Evolutionary conservation across 2,113 vertebrate genomes (phyloP).

Genomic region (Uria lomvia): DNA sequence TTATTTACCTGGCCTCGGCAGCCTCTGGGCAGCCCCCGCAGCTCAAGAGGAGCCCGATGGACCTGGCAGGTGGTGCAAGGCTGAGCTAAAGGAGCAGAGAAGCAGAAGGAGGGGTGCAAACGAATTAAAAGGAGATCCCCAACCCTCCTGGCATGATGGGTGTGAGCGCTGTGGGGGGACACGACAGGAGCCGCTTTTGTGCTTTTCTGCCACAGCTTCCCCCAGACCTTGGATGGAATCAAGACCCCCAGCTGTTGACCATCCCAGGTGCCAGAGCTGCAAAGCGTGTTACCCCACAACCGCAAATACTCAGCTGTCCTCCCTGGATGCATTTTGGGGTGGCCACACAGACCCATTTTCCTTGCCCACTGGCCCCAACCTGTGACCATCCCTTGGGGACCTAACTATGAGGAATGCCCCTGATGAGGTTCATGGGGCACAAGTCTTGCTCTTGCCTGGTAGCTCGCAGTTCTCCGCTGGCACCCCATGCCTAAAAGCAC

Average conservation of each 20-base stretch:
- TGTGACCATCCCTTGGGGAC: too few species aligned
- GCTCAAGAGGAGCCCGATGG: fast-evolving
- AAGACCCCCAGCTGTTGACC: not conserved
- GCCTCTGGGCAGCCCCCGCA: fast-evolving
- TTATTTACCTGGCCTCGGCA: not conserved
- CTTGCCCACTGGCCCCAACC: not conserved
- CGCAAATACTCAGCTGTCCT: fast-evolving
- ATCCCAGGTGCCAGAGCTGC: not conserved
- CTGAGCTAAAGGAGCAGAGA: not conserved
- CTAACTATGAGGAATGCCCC: too few species aligned
- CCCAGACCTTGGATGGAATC: not conserved
- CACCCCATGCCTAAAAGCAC: not conserved
- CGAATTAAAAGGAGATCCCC: not conserved
- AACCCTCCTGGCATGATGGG: not conserved
- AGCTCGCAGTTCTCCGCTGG: not conserved
- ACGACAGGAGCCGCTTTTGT: not conserved
- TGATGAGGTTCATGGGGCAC: not conserved
- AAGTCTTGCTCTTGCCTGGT: fast-evolving
- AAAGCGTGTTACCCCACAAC: too few species aligned
- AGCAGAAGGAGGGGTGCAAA: not conserved
- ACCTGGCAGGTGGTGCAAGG: fast-evolving
- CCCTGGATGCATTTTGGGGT: not conserved
- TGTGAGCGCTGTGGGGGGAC: not conserved
- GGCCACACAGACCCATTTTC: not conserved
- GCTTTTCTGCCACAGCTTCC: not conserved